Evolutionary conservation across 1,140 invertebrate species (phyloP), one percentile per base, ranked within the genome.

Genomic region (Cataglyphis hispanica): DNA sequence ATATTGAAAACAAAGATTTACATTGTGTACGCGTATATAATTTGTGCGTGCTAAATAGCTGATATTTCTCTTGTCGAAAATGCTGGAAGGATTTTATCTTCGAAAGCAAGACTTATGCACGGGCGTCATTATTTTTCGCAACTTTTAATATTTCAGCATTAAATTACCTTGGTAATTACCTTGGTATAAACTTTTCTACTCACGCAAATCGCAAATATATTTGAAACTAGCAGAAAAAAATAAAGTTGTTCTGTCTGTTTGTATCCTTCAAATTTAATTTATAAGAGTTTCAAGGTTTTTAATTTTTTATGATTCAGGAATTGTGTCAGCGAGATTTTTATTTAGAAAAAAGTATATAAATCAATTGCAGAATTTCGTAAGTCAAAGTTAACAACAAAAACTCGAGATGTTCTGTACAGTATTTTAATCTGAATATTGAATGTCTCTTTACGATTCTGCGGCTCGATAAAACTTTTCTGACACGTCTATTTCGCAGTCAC

Each of bases 221-320:
- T 40, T 76, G 19, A 31, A 66, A 25, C 40, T 11, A 40, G 6
- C 1, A 25, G n/a, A 22, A 5, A 40, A 31, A 3, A 25, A 37
- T 19, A 16, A 78, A 37, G 13, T 22, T 31, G 2, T 19, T 16
- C 7, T 43, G 11, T 61, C 22, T 76, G 46, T 46, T 77, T 50
- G 5, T 31, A 77, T 77, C 75, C 60, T 77, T 77, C 60, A 64
- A 31, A 2, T 50, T 27, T 64, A 64, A 77, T 77, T 77, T 77
- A 77, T 64, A 27, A 50, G 11, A 11, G 31, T 77, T 77, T 77
- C 60, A 77, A 43, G 40, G 60, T 63, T 50, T 64, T 22, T 31
- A 64, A 76, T 61, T 43, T 16, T 3, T 64, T 46, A 46, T 16
- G 3, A 77, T 34, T 77, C 58, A 31, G 11, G 6, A 11, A 76